Percentiles rank a stretch among this genome's conserved stretches.
These are phyloP conservation scores for Petroica traversi DNA, from an alignment of 2,113 vertebrate species.

Conservation along the genomic window DNA sequence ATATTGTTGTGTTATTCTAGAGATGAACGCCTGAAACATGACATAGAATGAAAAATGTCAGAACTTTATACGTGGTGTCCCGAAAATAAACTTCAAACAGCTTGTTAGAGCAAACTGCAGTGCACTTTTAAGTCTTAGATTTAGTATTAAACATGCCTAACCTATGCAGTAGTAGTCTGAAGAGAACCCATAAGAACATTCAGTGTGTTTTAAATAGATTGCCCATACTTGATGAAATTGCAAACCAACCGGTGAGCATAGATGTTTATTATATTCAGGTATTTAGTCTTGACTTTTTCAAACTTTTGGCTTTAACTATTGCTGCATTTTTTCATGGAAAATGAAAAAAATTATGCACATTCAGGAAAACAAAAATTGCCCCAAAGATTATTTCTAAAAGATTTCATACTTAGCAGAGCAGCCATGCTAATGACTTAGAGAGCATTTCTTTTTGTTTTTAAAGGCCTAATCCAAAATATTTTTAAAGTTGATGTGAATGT, in stretches of 20 bases:
- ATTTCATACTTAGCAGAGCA: background rate
- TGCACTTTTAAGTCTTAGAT: background rate
- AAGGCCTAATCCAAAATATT: conserved; percentile 7
- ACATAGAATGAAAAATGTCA: background rate
- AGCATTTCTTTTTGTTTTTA: background rate
- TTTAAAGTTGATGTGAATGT: background rate
- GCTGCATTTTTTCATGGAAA: background rate
- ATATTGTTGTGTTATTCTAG: background rate
- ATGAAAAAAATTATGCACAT: background rate
- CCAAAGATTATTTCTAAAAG: background rate
- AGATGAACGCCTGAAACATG: background rate
- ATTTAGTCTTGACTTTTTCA: background rate
- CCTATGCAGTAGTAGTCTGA: background rate
- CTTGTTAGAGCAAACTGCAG: background rate
- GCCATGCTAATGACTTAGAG: background rate
- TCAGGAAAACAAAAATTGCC: background rate
- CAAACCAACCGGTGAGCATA: background rate
- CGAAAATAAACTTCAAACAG: background rate
- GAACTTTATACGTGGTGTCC: background rate
- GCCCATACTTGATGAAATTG: background rate
- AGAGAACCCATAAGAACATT: background rate
- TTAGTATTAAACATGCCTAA: background rate
- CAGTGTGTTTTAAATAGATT: background rate
- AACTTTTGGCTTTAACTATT: background rate
- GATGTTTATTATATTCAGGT: background rate